These are phyloP conservation scores for Acinonyx jubatus DNA, from an alignment of 2,113 vertebrate genomes.

Conservation along the genomic window DNA sequence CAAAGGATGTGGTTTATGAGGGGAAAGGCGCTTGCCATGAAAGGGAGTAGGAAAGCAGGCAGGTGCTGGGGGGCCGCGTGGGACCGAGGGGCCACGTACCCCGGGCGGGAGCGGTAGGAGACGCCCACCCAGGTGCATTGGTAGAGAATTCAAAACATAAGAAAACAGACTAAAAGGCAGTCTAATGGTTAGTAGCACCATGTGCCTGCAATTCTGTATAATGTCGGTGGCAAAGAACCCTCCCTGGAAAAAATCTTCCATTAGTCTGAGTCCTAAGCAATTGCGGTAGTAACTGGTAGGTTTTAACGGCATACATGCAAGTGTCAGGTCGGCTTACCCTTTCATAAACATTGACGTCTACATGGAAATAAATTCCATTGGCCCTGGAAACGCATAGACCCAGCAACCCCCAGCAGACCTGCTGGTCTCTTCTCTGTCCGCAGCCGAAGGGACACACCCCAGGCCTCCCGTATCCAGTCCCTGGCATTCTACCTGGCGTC, in stretches of 20 bases:
- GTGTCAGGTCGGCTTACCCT: neutral
- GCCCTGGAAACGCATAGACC: no score
- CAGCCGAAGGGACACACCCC: neutral
- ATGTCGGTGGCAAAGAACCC: neutral
- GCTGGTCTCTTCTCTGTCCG: neutral
- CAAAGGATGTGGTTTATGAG: neutral
- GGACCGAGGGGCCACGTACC: rapidly evolving
- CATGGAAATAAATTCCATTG: neutral
- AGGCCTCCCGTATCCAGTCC: neutral
- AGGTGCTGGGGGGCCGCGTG: rapidly evolving
- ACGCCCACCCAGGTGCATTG: neutral
- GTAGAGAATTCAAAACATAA: neutral
- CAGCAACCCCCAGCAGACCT: no score
- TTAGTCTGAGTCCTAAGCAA: neutral
- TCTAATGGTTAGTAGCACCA: neutral
- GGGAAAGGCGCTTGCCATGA: neutral
- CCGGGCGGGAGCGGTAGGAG: rapidly evolving
- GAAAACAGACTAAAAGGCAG: neutral
- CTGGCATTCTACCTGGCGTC: neutral
- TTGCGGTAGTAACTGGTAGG: no score
- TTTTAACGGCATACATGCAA: neutral
- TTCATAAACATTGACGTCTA: neutral
- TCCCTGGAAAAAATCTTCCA: neutral
- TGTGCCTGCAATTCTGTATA: neutral
- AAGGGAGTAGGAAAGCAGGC: neutral